Conservation (phyloP, 2,888 invertebrate genomes). For the Rotaria sp. region DNA sequence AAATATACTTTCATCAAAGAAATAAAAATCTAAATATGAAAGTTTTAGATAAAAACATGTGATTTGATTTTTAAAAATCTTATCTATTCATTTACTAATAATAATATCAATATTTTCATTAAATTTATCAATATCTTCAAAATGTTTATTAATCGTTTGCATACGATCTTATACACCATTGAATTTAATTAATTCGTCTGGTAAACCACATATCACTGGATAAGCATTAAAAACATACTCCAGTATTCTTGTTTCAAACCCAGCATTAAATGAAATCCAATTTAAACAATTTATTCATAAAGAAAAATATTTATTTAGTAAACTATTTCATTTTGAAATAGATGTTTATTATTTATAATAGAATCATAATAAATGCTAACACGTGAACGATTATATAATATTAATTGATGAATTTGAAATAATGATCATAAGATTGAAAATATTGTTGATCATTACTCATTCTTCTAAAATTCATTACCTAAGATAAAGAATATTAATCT, state of each 20-base stretch:
- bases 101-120: constrained; percentile 50
- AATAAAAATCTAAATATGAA: constrained; percentile 47
- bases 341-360: constrained; percentile 48
- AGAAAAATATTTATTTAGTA: background rate
- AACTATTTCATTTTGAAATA: constrained; percentile 47
- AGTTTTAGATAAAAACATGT: too few relatives aligned
- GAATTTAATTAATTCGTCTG: constrained; percentile 46
- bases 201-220: constrained; percentile 45
- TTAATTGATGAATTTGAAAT: constrained; percentile 50
- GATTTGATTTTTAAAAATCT: too few relatives aligned
- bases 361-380: constrained; percentile 50
- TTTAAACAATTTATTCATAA: background rate
- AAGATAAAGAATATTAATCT: too few relatives aligned
- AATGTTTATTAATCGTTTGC: constrained; percentile 46
- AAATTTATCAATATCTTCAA: constrained; percentile 48
- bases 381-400: constrained; percentile 51
- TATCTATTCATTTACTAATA: constrained; percentile 54
- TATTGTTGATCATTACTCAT: constrained; percentile 43
- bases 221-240: constrained; percentile 53
- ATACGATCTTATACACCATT: constrained; percentile 48
- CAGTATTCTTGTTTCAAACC: constrained; percentile 53
- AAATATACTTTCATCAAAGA: constrained; percentile 54
- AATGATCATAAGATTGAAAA: constrained; percentile 50
- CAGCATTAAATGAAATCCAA: constrained; percentile 58
- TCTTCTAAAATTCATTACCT: background rate